Evolutionary conservation across 1,140 invertebrate species (phyloP), one percentile per base, ranked within the genome.

Genomic region (Berghia stephanieae): DNA sequence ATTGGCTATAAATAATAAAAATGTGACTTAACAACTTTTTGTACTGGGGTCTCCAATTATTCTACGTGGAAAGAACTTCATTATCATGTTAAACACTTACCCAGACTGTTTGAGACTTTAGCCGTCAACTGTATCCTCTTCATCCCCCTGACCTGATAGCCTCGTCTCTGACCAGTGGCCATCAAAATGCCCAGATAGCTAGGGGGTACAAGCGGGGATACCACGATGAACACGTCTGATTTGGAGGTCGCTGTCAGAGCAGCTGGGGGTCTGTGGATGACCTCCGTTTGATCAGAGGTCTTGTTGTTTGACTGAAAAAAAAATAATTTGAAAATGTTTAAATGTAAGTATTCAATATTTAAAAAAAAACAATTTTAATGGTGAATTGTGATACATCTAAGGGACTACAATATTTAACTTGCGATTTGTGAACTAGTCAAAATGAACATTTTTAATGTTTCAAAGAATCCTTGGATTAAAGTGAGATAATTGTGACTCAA

Each of bases 91-190:
- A 66, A 42, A 8, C 3, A 73, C 80, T 81, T 79, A 88, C 87
- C 87, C 34, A 88, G 76, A 63, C 57, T 66, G 27, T 74, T 77
- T n/a, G 83, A 83, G 42, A 83, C 82, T 46, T 85, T 86, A 13
- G 73, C 69, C 5, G 81, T 82, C 5, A 88, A 78, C 34, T 80
- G 83, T 1, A 77, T 57, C 21, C 86, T 75, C 31, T 78, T 77
- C 0, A 88, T 63, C 31, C 87, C 87, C 43, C 84, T 78, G 10
- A 87, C 75, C 77, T 85, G 83, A 66, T 82, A 88, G 3, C 86
- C 86, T 31, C 86, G 76, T 46, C 83, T 79, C 78, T 88, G 86
- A 77, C 82, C 83, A 0, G 82, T 80, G 0, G 83, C 80, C 75
- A 88, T 70, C 10, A 88, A 71, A 24, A 87, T 78, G 38, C 87